These are phyloP conservation scores for Diploscapter pachys DNA, from an alignment of 1,140 invertebrate species.

Conservation along the genomic window DNA sequence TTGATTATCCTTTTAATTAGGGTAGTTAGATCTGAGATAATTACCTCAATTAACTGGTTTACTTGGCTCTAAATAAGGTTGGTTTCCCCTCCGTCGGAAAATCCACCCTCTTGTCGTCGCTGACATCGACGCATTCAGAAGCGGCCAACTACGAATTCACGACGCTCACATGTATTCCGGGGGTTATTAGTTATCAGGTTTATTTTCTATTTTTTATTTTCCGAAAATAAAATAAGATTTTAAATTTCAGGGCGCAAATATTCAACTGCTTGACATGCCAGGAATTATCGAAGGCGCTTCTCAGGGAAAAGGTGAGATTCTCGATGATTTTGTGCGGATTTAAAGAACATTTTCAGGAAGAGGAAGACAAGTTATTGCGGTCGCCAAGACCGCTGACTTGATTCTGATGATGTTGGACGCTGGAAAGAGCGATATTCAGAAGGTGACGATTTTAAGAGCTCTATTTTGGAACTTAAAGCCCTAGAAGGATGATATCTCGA, in stretches of 20 bases:
- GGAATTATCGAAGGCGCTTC: conserved; percentile 99
- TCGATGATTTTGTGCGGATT: conserved; percentile 1
- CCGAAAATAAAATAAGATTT: not conserved
- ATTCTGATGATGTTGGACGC: conserved; percentile 98
- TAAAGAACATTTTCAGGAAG: conserved; percentile 71
- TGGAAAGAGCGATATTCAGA: conserved; percentile 68
- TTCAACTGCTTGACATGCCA: conserved; percentile 95
- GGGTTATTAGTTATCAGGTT: conserved; percentile 58
- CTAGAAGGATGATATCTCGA: not conserved
- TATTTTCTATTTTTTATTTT: not conserved
- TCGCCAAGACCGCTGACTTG: conserved; percentile 92
- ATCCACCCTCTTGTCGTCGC: conserved; percentile 78
- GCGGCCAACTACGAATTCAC: conserved; percentile 98
- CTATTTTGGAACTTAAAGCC: not conserved
- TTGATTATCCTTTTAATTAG: not conserved
- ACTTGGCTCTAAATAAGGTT: conserved; percentile 31
- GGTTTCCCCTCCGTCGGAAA: conserved; percentile 71
- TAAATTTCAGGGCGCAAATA: conserved; percentile 74
- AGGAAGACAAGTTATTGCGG: conserved; percentile 86
- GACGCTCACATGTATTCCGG: conserved; percentile 97
- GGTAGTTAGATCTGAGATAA: not conserved
- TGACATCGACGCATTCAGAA: conserved; percentile 91
- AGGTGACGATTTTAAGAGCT: not conserved
- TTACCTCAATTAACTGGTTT: not conserved
- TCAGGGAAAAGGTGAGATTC: conserved; percentile 79